Evolutionary conservation across 2,888 invertebrate genomes (phyloP), one percentile per base, ranked within the genome.

Genomic region (Palloptera scutellata): DNA sequence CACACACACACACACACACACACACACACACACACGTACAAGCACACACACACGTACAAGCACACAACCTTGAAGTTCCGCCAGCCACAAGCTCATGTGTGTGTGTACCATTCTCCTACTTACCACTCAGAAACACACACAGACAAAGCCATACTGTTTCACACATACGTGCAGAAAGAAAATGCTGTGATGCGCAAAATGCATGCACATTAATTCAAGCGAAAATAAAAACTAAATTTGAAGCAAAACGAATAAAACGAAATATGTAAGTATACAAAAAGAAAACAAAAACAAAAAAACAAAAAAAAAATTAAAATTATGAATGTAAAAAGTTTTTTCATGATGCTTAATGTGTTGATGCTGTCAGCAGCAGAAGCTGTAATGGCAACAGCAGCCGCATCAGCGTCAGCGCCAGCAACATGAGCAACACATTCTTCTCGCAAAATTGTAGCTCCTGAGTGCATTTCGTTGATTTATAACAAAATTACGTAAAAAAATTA

Each of bases 391-490:
- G 48, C 48, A n/a, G 48, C 48, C 8, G 15, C 48, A 8, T 48
- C 10, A 48, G 15, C 48, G 10, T 10, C 48, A 48, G 15, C 48
- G 10, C 5, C 4, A 11, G 15, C 3, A 48, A 48, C 48, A 48
- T 12, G 11, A 45, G n/a, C n/a, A n/a, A n/a, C n/a, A 30, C 30
- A 30, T 30, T 30, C 30, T 4, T 4, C 30, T 30, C 30, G 30
- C 2, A 30, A 30, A 30, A 30, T 30, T 5, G 15, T 13, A 13
- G 48, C 48, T 15, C 11, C 45, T 48, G 48, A 41, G n/a, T 79
- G 80, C 78, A 80, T 77, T 78, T 79, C 75, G 76, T 79, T 79
- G 78, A 79, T 79, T 79, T 79, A 79, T 79, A 80, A 79, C 79
- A 80, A 78, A 79, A 79, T 80, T 80, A 80, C 78, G 76, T 78